phyloP scores from a whole-genome alignment of 2,113 vertebrate species.

The Sclerurus mexicanus region DNA sequence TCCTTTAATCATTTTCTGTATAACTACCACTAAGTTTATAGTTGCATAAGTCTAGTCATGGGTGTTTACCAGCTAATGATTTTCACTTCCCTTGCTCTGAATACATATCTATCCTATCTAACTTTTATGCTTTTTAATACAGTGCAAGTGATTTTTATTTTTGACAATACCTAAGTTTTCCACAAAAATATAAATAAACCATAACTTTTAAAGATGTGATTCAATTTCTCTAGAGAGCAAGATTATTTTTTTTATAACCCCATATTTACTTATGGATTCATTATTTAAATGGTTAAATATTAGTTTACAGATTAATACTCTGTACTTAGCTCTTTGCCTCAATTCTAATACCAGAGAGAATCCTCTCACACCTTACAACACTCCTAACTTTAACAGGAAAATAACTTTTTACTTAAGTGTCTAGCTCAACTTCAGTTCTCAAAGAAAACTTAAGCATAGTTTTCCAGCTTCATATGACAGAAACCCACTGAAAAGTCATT shows the following conservation, averaged over 20 bases:
- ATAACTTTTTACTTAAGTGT: neutral
- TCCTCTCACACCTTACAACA: neutral
- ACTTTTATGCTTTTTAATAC: neutral
- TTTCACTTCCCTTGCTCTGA: neutral
- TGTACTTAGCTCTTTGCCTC: neutral
- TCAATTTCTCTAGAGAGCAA: neutral
- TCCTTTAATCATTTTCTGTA: neutral
- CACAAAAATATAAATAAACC: neutral
- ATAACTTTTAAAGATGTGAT: neutral
- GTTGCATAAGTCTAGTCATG: neutral
- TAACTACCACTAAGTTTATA: neutral
- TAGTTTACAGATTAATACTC: neutral
- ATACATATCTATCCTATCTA: neutral
- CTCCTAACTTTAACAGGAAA: neutral
- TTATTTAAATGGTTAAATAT: neutral
- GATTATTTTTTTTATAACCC: neutral
- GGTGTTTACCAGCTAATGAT: neutral
- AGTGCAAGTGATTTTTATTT: neutral
- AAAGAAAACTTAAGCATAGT: neutral
- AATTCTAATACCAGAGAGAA: neutral
- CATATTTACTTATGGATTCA: neutral
- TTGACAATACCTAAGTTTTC: neutral
- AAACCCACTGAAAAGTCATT: neutral
- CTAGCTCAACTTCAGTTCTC: neutral
- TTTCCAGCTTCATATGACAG: neutral